A percentile compares a stretch with the other conserved stretches of the same genome.
Evolutionary conservation across 92 coral and sea anemone genomes (phyloP).

Genomic region (Heteractis magnifica): DNA sequence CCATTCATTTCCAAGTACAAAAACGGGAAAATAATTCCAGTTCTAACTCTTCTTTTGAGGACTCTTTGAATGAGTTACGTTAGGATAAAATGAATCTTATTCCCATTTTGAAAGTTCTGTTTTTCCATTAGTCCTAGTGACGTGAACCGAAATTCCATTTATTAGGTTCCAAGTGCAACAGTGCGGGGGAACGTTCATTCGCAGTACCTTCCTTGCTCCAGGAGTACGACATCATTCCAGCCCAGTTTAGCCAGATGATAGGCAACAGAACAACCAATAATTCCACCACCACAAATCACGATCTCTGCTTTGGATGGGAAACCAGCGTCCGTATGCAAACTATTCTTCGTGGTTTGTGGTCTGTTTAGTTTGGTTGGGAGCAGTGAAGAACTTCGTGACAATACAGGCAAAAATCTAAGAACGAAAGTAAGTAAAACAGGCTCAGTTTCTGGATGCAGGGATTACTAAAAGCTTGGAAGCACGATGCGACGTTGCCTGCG

Average conservation of each 20-base stretch:
- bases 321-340: conserved; percentile 19
- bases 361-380: not conserved
- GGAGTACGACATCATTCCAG: conserved; percentile 77
- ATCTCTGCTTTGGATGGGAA: conserved; percentile 70
- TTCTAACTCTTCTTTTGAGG: too few species aligned
- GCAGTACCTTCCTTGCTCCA: conserved; percentile 90
- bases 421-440: not conserved
- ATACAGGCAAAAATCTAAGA: not conserved
- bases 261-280: conserved; percentile 92
- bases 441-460: not conserved
- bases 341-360: not conserved
- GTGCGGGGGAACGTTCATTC: too few species aligned
- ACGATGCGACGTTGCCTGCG: too few species aligned
- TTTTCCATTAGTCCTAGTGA: too few species aligned
- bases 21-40: too few species aligned
- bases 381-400: not conserved
- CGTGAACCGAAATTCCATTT: too few species aligned
- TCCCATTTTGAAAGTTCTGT: too few species aligned
- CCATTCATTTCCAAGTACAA: too few species aligned
- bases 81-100: too few species aligned
- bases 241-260: conserved; percentile 92
- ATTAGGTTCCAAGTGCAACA: too few species aligned
- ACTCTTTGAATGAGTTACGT: too few species aligned
- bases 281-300: conserved; percentile 95
- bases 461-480: too few species aligned